Conservation (phyloP, 2,888 invertebrate genomes). For the Tigriopus californicus region DNA sequence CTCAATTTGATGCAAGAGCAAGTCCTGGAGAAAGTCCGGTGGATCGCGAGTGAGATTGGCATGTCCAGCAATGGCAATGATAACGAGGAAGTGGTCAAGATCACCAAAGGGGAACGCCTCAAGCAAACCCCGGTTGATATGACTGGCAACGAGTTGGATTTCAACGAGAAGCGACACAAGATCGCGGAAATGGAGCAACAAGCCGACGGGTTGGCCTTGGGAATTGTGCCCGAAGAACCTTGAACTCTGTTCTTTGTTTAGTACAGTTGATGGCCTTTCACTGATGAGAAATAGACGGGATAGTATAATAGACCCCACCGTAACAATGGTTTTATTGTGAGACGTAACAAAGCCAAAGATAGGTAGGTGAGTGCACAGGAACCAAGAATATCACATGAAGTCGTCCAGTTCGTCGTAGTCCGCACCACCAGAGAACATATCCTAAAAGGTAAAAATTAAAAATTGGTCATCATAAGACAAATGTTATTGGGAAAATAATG, state of each 20-base stretch:
- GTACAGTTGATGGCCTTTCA: no score
- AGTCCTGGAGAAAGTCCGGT: conserved; percentile 24
- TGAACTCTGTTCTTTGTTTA: no score
- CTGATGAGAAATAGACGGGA: no score
- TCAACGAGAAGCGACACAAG: conserved; percentile 17
- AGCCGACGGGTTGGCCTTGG: neutral
- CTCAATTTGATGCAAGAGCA: conserved; percentile 30
- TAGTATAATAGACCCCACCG: no score
- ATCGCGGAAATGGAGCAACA: neutral
- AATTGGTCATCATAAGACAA: neutral
- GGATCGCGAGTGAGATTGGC: conserved; percentile 21
- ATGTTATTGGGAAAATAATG: neutral
- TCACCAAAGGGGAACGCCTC: neutral
- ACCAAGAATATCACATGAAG: conserved; percentile 4
- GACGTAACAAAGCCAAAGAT: no score
- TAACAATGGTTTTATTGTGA: no score
- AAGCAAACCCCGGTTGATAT: conserved; percentile 4
- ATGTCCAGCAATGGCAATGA: neutral
- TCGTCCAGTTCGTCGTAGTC: conserved; percentile 6
- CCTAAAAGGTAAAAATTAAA: neutral
- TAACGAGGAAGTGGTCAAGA: conserved; percentile 12
- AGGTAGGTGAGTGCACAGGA: neutral
- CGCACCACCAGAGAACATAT: neutral
- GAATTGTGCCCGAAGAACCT: no score
- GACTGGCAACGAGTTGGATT: conserved; percentile 18